These are phyloP conservation scores for Oryzaephilus surinamensis DNA, from an alignment of 1,140 invertebrate species.

Conservation along the genomic window DNA sequence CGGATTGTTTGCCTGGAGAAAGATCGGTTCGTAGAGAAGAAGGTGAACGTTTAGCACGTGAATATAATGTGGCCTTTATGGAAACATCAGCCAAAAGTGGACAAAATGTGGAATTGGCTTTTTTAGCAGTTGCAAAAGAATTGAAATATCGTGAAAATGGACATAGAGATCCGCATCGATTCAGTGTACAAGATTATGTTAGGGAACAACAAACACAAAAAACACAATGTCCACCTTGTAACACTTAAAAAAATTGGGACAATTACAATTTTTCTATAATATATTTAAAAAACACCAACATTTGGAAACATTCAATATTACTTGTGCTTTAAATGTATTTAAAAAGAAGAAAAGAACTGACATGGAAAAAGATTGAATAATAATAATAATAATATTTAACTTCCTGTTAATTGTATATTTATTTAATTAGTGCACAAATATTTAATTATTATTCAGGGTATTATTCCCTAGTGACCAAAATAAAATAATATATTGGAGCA, in stretches of 20 bases:
- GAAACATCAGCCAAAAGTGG: conserved; percentile 81
- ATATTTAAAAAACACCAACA: too few relatives aligned
- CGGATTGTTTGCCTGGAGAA: conserved; percentile 62
- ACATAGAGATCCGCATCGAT: conserved; percentile 44
- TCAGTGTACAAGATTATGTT: conserved; percentile 59
- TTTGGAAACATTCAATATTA: too few relatives aligned
- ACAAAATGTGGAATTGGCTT: conserved; percentile 72
- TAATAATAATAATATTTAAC: too few relatives aligned
- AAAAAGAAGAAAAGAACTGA: too few relatives aligned
- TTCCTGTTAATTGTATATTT: too few relatives aligned
- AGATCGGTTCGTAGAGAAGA: conserved; percentile 67
- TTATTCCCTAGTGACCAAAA: too few relatives aligned
- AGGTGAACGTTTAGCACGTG: conserved; percentile 66
- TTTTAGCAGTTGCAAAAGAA: conserved; percentile 65
- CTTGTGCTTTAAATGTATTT: too few relatives aligned
- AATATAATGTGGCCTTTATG: conserved; percentile 78
- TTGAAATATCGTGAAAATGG: conserved; percentile 48
- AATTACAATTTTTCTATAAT: too few relatives aligned
- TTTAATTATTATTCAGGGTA: too few relatives aligned
- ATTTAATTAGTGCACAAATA: too few relatives aligned
- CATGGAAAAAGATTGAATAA: too few relatives aligned
- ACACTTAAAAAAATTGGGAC: conserved; percentile 9
- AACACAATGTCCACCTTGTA: conserved; percentile 32
- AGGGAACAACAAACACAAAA: conserved; percentile 47
- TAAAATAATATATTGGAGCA: too few relatives aligned